Evolutionary conservation across 1,140 invertebrate species (phyloP).

Genomic region (Apis florea): DNA sequence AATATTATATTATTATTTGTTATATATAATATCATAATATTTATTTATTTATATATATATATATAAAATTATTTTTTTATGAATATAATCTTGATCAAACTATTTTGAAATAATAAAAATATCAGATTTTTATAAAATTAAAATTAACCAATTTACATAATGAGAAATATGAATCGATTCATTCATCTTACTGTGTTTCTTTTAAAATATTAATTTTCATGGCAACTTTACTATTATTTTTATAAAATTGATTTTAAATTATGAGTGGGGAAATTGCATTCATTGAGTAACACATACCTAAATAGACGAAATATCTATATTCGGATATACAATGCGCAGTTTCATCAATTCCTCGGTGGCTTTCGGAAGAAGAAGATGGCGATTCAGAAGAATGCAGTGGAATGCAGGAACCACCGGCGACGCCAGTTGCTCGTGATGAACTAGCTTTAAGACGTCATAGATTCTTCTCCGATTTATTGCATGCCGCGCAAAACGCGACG

Average conservation of each 20-base stretch:
- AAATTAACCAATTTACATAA: too few species aligned
- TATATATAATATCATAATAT: too few species aligned
- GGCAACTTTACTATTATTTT: too few species aligned
- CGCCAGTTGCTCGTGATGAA: slow-evolving; percentile 88
- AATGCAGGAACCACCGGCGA: slow-evolving; percentile 86
- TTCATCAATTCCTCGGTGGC: slow-evolving; percentile 71
- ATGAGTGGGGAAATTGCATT: background rate
- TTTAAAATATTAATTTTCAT: too few species aligned
- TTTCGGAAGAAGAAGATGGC: slow-evolving; percentile 76
- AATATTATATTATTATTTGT: too few species aligned
- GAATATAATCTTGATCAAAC: too few species aligned
- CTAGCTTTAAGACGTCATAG: slow-evolving; percentile 87
- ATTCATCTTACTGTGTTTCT: too few species aligned
- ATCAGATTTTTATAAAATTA: too few species aligned
- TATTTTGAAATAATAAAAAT: too few species aligned
- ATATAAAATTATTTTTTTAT: too few species aligned
- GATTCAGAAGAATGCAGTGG: slow-evolving; percentile 75
- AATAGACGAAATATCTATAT: background rate
- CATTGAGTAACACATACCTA: background rate
- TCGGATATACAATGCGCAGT: slow-evolving; percentile 54
- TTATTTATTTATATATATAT: too few species aligned
- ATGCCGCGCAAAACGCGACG: slow-evolving; percentile 85
- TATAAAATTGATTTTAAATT: background rate
- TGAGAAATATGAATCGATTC: too few species aligned
- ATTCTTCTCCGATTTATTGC: slow-evolving; percentile 88